Conservation (phyloP, 2,113 vertebrate genomes). For the Gracilinanus agilis region DNA sequence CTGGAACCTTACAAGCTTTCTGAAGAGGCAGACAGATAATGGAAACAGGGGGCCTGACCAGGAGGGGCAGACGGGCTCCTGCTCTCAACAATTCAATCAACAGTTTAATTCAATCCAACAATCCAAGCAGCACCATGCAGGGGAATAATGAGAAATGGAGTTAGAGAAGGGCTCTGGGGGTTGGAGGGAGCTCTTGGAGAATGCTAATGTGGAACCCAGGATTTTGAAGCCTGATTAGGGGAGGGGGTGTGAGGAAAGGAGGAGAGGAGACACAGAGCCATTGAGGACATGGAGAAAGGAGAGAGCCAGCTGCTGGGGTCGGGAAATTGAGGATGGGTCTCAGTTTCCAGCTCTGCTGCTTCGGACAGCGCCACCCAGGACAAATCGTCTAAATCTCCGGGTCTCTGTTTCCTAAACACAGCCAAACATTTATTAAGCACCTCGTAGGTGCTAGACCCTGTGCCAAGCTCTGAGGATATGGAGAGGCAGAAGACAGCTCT, state of each 20-base stretch:
- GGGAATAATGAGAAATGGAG: neutral
- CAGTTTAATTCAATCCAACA: neutral
- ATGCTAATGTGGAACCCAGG: constrained; percentile 1
- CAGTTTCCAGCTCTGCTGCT: neutral
- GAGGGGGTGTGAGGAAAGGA: neutral
- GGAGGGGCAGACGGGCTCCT: neutral
- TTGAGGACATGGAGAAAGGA: neutral
- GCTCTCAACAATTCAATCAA: neutral
- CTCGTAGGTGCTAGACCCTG: neutral
- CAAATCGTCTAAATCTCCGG: neutral
- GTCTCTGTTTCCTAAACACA: neutral
- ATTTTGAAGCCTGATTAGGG: neutral
- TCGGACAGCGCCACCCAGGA: neutral
- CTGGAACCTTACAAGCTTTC: neutral
- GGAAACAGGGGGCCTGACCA: neutral
- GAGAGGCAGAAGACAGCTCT: neutral
- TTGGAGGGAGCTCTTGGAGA: neutral
- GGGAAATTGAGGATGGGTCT: neutral
- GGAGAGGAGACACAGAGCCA: neutral
- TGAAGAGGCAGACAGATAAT: neutral
- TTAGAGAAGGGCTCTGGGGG: neutral
- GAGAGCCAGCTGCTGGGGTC: neutral
- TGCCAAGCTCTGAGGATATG: neutral
- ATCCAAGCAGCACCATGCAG: neutral
- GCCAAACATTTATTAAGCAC: neutral